Conservation (phyloP, 2,888 invertebrate species). For the Drosophila mercatorum region DNA sequence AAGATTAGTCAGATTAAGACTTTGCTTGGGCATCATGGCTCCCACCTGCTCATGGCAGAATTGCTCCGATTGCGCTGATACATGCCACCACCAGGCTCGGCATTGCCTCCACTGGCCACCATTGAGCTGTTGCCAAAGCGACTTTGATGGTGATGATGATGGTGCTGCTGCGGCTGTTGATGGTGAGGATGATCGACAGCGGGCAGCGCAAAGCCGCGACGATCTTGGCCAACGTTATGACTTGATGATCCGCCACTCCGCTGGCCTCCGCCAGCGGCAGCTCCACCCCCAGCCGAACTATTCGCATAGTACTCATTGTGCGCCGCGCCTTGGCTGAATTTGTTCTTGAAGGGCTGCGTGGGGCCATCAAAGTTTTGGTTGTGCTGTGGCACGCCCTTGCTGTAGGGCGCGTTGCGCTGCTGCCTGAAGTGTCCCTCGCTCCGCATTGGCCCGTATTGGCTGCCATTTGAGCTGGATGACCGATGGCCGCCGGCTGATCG, state of each 20-base stretch:
- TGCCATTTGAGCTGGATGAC: slow-evolving; percentile 34
- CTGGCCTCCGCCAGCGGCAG: slow-evolving; percentile 37
- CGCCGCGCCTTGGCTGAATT: slow-evolving; percentile 45
- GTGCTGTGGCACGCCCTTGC: slow-evolving; percentile 49
- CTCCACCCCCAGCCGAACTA: slow-evolving; percentile 25
- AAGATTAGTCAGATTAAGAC: background rate
- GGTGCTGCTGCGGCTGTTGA: slow-evolving; percentile 59
- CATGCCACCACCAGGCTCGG: slow-evolving; percentile 39
- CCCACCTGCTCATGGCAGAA: slow-evolving; percentile 56
- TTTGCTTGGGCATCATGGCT: background rate
- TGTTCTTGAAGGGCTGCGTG: slow-evolving; percentile 57
- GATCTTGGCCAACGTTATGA: slow-evolving; percentile 75
- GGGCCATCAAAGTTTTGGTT: slow-evolving; percentile 52
- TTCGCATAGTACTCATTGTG: slow-evolving; percentile 51
- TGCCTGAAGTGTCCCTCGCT: slow-evolving; percentile 67
- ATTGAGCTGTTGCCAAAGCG: slow-evolving; percentile 71
- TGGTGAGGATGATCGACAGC: slow-evolving; percentile 67
- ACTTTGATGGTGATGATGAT: slow-evolving; percentile 74
- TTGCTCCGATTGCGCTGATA: slow-evolving; percentile 56
- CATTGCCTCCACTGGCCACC: slow-evolving; percentile 30
- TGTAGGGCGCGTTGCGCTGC: slow-evolving; percentile 73
- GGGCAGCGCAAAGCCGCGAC: slow-evolving; percentile 83
- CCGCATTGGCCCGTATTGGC: slow-evolving; percentile 70
- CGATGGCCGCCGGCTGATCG: slow-evolving; percentile 43
- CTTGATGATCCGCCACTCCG: slow-evolving; percentile 30